Evolutionary conservation across 1,140 invertebrate genomes (phyloP).

Genomic region (Aplysia californica): DNA sequence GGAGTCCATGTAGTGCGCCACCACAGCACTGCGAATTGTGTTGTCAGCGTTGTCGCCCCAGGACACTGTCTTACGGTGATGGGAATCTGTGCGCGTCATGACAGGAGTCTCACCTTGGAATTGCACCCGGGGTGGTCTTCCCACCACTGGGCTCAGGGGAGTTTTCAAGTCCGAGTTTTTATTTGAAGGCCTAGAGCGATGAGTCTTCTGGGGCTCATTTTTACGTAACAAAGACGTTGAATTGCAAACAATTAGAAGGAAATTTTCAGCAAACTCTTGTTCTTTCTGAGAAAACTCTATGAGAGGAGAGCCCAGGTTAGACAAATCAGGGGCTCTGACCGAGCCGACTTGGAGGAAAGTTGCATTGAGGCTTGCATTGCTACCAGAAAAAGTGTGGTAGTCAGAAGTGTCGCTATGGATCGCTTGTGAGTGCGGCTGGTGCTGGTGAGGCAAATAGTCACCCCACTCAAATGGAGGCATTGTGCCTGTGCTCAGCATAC

Average conservation of each 20-base stretch:
- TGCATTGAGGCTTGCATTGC: conserved; percentile 53
- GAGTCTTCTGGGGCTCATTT: conserved; percentile 39
- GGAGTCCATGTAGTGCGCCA: conserved; percentile 57
- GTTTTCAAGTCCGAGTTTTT: conserved; percentile 23
- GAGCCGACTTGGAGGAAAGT: conserved; percentile 53
- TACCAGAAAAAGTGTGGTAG: conserved; percentile 56
- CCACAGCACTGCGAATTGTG: conserved; percentile 55
- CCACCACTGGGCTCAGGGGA: conserved; percentile 34
- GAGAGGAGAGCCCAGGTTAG: conserved; percentile 53
- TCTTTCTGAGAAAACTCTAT: conserved; percentile 59
- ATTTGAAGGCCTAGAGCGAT: conserved; percentile 1
- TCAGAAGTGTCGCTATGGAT: conserved; percentile 53
- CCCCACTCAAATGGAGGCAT: conserved; percentile 56
- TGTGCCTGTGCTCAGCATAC: conserved; percentile 43
- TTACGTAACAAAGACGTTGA: conserved; percentile 62
- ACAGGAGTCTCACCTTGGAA: conserved; percentile 50
- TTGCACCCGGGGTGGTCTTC: conserved; percentile 44
- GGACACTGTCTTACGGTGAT: conserved; percentile 61
- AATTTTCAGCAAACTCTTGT: conserved; percentile 62
- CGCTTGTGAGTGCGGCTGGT: conserved; percentile 17
- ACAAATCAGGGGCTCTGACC: conserved; percentile 54
- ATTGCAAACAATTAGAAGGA: conserved; percentile 64
- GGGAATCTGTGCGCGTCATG: conserved; percentile 53
- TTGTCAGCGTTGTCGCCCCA: conserved; percentile 65
- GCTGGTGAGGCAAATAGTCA: conserved; percentile 39